Conservation (phyloP, 2,797 vertebrate genomes). For the Lacerta viridis region DNA sequence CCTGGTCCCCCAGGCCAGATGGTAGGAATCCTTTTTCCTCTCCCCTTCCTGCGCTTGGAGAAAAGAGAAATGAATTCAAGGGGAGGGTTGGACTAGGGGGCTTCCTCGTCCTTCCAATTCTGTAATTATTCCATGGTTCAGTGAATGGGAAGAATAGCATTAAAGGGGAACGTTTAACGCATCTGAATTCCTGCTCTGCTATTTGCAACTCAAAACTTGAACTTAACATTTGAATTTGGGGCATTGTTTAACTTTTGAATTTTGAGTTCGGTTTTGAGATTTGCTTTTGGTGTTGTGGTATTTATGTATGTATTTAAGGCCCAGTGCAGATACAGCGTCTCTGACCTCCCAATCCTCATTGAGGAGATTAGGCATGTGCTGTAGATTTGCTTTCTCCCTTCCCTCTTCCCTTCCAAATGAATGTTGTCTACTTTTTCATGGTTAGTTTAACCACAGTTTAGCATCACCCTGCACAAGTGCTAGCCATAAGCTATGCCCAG, state of each 20-base stretch:
- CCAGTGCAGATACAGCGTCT: background rate
- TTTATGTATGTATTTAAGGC: background rate
- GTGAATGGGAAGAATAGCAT: background rate
- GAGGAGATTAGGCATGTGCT: background rate
- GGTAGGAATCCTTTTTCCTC: slow-evolving; percentile 75
- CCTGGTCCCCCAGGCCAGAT: slow-evolving; percentile 86
- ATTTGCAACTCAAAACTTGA: background rate
- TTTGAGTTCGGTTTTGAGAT: background rate
- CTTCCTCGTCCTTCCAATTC: background rate
- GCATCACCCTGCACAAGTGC: no score
- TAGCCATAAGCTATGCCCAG: background rate
- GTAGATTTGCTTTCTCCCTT: background rate
- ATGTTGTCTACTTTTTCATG: background rate
- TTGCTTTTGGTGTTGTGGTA: background rate
- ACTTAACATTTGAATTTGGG: background rate
- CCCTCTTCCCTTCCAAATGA: background rate
- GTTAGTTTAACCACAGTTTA: background rate
- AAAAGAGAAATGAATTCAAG: background rate
- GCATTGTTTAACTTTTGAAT: background rate
- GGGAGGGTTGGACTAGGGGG: background rate
- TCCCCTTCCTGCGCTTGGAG: background rate
- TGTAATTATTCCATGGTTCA: background rate
- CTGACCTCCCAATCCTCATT: background rate
- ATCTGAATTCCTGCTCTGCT: background rate
- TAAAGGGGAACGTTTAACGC: background rate